phyloP scores from a whole-genome alignment of 1,140 invertebrate genomes.

The Hylaeus volcanicus region DNA sequence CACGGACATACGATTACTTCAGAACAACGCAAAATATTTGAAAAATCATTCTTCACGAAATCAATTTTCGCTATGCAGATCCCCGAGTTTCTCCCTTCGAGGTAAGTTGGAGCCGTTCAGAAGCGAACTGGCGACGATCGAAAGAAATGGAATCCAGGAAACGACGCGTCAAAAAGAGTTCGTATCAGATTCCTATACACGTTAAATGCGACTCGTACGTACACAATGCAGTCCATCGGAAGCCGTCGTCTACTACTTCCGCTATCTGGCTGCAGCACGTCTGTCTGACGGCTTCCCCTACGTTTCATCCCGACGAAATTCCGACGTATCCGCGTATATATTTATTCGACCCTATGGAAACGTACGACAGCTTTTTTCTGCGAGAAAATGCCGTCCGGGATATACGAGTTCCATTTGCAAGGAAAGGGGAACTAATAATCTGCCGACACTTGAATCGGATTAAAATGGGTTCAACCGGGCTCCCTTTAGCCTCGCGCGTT shows the following conservation, averaged over 20 bases:
- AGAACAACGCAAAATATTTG: background rate
- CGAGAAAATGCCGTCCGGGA: conserved; percentile 16
- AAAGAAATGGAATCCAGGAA: conserved; percentile 58
- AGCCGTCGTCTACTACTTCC: conserved; percentile 76
- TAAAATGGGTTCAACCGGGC: background rate
- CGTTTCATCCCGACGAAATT: conserved; percentile 55
- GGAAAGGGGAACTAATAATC: conserved; percentile 33
- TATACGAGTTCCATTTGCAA: conserved; percentile 20
- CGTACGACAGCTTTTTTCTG: conserved; percentile 41
- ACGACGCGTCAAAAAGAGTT: conserved; percentile 57
- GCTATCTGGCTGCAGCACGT: conserved; percentile 59
- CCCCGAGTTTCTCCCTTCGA: background rate
- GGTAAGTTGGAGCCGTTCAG: background rate
- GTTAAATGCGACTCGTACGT: conserved; percentile 68
- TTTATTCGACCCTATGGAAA: conserved; percentile 48
- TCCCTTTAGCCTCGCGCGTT: background rate
- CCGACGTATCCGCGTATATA: conserved; percentile 52
- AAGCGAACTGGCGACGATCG: conserved; percentile 20
- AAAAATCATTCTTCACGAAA: background rate
- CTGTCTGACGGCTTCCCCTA: conserved; percentile 52
- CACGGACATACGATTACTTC: too few species aligned
- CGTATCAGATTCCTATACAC: conserved; percentile 69
- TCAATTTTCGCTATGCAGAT: background rate
- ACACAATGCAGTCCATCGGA: conserved; percentile 77
- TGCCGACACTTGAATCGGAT: conserved; percentile 6